Evolutionary conservation across 53 echinoderm and acorn worm genomes (phyloP).

Genomic region (Zoroaster sp.): DNA sequence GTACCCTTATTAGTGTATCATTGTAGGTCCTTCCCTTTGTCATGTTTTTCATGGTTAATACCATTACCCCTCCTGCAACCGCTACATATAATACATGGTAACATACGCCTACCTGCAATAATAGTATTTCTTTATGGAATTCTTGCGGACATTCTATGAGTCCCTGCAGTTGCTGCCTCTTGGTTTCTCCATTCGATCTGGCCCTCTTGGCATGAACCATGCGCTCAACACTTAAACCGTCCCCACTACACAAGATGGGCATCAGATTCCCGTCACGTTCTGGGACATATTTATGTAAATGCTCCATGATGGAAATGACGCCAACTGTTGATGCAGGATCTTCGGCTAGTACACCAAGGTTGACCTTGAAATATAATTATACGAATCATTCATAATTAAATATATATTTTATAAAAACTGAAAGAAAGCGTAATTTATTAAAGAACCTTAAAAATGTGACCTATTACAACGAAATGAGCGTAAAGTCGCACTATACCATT

Average conservation of each 20-base stretch:
- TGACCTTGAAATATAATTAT: neutral
- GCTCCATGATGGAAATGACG: neutral
- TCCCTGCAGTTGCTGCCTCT: neutral
- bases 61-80: too few species aligned
- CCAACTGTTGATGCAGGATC: neutral
- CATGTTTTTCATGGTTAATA: too few species aligned
- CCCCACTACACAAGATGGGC: neutral
- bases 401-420: neutral
- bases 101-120: neutral
- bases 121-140: neutral
- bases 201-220: conserved; percentile 12
- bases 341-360: neutral
- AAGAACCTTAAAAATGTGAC: too few species aligned
- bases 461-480: too few species aligned
- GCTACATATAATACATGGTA: neutral
- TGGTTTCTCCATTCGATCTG: neutral
- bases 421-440: neutral
- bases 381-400: neutral
- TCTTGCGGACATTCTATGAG: neutral
- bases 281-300: neutral
- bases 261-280: neutral
- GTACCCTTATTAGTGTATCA: too few species aligned
- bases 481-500: too few species aligned
- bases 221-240: neutral
- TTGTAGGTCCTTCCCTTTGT: too few species aligned